A percentile compares a stretch with the other conserved stretches of the same genome.
These are phyloP conservation scores for Symphodus melops DNA, from an alignment of 2,113 vertebrate genomes.

Conservation along the genomic window DNA sequence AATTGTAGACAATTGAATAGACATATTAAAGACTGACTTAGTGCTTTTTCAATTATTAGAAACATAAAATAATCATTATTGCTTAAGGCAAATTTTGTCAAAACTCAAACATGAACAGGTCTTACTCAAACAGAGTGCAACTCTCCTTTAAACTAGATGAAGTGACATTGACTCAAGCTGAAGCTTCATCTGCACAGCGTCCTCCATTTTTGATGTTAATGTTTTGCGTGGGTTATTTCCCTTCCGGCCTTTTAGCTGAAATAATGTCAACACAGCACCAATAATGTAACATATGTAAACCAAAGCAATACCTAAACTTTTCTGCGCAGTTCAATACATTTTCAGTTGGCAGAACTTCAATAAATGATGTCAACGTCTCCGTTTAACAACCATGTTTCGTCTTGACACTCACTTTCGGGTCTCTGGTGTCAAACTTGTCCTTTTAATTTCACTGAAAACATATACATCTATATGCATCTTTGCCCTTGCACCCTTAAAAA, in stretches of 20 bases:
- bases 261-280: too few relatives aligned
- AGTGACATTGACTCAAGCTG: too few relatives aligned
- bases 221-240: too few relatives aligned
- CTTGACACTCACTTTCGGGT: slow-evolving; percentile 23
- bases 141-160: too few relatives aligned
- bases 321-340: slow-evolving; percentile 20
- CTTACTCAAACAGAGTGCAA: too few relatives aligned
- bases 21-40: background rate
- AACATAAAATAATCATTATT: too few relatives aligned
- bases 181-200: too few relatives aligned
- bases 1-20: background rate
- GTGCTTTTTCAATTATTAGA: background rate
- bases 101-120: too few relatives aligned
- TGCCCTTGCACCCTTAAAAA: slow-evolving; percentile 63
- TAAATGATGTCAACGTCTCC: slow-evolving; percentile 27
- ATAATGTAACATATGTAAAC: background rate
- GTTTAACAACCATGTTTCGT: slow-evolving; percentile 36
- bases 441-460: slow-evolving; percentile 49
- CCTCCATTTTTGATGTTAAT: too few relatives aligned
- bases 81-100: too few relatives aligned
- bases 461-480: slow-evolving; percentile 43
- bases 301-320: slow-evolving; percentile 22
- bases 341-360: background rate
- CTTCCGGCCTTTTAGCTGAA: too few relatives aligned
- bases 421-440: slow-evolving; percentile 50